A percentile compares a stretch with the other conserved stretches of the same genome.
These are phyloP conservation scores for Eupithecia exiguata DNA, from an alignment of 2,888 invertebrate genomes.

Conservation along the genomic window DNA sequence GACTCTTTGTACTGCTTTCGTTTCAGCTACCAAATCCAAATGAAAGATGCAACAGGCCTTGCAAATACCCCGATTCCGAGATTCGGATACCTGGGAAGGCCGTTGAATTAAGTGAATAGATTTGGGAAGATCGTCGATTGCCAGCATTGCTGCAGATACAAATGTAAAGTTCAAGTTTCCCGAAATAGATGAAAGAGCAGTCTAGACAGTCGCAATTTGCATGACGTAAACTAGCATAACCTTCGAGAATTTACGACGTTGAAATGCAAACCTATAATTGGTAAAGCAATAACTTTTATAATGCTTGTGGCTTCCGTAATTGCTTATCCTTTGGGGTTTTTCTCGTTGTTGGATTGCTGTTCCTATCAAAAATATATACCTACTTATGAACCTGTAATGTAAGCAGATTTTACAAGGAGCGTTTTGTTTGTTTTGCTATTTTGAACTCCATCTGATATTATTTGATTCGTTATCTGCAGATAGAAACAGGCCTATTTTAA, in stretches of 20 bases:
- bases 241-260: conserved; percentile 14
- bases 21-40: neutral
- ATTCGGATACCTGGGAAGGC: neutral
- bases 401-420: too few relatives aligned
- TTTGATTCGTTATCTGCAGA: neutral
- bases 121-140: neutral
- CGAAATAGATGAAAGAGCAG: conserved; percentile 24
- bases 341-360: neutral
- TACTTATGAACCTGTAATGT: too few relatives aligned
- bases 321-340: neutral
- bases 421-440: neutral
- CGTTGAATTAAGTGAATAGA: conserved; percentile 11
- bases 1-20: neutral
- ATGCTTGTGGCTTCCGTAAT: neutral
- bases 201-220: conserved; percentile 23
- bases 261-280: conserved; percentile 13
- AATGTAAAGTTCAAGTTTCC: conserved; percentile 26
- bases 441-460: neutral
- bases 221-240: conserved; percentile 19
- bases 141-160: conserved; percentile 10
- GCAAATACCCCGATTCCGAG: conserved; percentile 10
- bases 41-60: conserved; percentile 19
- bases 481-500: neutral
- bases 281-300: conserved; percentile 8
- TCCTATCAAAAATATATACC: neutral